These are phyloP conservation scores for Xyrichtys novacula DNA, from an alignment of 2,797 vertebrate genomes.

Conservation along the genomic window DNA sequence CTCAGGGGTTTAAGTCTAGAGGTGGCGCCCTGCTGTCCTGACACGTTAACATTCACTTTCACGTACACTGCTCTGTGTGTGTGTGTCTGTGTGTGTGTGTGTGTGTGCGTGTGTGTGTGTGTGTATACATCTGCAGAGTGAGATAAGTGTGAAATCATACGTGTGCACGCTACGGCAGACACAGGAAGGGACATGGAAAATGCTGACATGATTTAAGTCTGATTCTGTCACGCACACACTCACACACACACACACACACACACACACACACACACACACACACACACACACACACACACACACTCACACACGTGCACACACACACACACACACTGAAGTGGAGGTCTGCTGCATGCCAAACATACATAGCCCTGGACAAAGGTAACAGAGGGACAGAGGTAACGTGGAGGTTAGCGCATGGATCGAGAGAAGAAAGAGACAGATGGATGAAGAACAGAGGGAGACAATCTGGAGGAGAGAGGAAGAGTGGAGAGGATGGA, in stretches of 20 bases:
- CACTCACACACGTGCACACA: slow-evolving; percentile 17
- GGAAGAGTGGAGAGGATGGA: background rate
- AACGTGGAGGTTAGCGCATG: slow-evolving; percentile 37
- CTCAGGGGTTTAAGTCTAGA: slow-evolving; percentile 37
- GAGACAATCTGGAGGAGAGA: background rate
- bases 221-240: background rate
- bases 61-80: slow-evolving; percentile 11
- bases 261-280: slow-evolving; percentile 24
- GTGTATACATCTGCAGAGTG: background rate
- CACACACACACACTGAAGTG: slow-evolving; percentile 17
- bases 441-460: slow-evolving; percentile 8
- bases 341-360: slow-evolving; percentile 29
- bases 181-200: slow-evolving; percentile 6
- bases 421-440: slow-evolving; percentile 17
- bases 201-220: background rate
- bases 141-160: background rate
- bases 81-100: no score
- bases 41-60: slow-evolving; percentile 28
- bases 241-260: slow-evolving; percentile 10
- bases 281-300: slow-evolving; percentile 5
- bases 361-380: slow-evolving; percentile 40
- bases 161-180: background rate
- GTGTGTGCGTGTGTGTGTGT: no score
- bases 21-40: slow-evolving; percentile 34
- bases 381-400: slow-evolving; percentile 47